Conservation (phyloP, 2,113 vertebrate genomes). For the Cephalopterus ornatus region DNA sequence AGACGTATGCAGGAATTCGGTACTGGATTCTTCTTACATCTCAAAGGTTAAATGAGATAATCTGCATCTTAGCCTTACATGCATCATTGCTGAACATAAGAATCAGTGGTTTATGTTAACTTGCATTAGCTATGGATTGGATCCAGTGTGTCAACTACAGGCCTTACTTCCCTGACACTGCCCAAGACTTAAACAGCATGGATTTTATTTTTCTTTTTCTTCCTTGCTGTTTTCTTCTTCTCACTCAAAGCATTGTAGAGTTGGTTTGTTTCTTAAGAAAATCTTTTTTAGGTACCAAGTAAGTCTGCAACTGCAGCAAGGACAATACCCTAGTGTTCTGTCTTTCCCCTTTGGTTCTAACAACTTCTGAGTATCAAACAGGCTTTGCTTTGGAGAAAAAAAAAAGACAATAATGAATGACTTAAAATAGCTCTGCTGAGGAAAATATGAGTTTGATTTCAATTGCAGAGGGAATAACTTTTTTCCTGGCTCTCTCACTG, state of each 20-base stretch:
- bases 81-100: neutral
- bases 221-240: neutral
- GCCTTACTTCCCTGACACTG: neutral
- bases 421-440: slow-evolving; percentile 66
- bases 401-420: slow-evolving; percentile 63
- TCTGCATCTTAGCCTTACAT: neutral
- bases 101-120: neutral
- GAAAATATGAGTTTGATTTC: slow-evolving; percentile 66
- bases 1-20: neutral
- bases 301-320: slow-evolving; percentile 46
- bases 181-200: neutral
- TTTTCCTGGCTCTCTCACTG: neutral
- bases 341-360: slow-evolving; percentile 48
- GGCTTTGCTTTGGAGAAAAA: slow-evolving; percentile 53
- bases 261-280: slow-evolving; percentile 1
- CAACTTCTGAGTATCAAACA: slow-evolving; percentile 33
- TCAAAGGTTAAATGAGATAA: neutral
- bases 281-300: slow-evolving; percentile 48
- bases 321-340: slow-evolving; percentile 47
- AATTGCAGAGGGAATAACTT: slow-evolving; percentile 38
- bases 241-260: neutral
- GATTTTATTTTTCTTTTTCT: neutral
- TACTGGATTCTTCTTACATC: neutral
- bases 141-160: neutral
- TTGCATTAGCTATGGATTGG: neutral